A percentile compares a stretch with the other conserved stretches of the same genome.
These are phyloP conservation scores for Spialia ferax DNA, from an alignment of 2,888 invertebrate species.

Conservation along the genomic window DNA sequence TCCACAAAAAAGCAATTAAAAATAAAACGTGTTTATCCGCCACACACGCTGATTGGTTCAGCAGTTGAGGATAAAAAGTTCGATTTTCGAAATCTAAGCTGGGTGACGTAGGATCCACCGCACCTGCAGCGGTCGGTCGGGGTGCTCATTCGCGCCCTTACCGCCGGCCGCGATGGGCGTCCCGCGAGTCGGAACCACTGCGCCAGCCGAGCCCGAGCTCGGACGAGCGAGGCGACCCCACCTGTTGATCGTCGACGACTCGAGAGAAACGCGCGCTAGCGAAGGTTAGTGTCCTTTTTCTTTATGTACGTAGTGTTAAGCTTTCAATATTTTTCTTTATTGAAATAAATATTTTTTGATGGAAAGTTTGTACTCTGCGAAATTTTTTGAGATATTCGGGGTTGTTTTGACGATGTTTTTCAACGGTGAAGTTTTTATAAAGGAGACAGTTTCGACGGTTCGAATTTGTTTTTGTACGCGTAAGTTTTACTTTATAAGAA, in stretches of 20 bases:
- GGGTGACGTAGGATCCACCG: constrained; percentile 23
- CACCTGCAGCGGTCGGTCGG: constrained; percentile 28
- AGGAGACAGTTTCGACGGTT: background rate
- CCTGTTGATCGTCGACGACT: constrained; percentile 84
- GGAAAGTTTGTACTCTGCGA: background rate
- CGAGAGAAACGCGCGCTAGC: constrained; percentile 69
- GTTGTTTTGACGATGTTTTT: background rate
- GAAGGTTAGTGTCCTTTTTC: constrained; percentile 68
- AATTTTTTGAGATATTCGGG: background rate
- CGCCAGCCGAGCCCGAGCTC: constrained; percentile 70
- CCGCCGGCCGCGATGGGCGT: constrained; percentile 83
- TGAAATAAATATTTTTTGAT: background rate
- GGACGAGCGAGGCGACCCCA: constrained; percentile 71
- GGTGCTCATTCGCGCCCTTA: constrained; percentile 75
- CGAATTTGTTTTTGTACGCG: background rate
- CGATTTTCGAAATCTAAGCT: constrained; percentile 36
- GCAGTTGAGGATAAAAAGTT: constrained; percentile 17
- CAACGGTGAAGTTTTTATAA: background rate
- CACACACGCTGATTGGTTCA: constrained; percentile 5
- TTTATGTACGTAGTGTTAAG: constrained; percentile 8
- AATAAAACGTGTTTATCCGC: background rate
- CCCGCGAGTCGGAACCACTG: constrained; percentile 65
- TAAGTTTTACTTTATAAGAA: background rate
- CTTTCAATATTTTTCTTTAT: constrained; percentile 3
- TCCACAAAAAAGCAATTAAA: background rate